Percentiles rank a stretch among this genome's conserved stretches.
phyloP scores from a whole-genome alignment of 2,113 vertebrate species.

The Catharus minimus region DNA sequence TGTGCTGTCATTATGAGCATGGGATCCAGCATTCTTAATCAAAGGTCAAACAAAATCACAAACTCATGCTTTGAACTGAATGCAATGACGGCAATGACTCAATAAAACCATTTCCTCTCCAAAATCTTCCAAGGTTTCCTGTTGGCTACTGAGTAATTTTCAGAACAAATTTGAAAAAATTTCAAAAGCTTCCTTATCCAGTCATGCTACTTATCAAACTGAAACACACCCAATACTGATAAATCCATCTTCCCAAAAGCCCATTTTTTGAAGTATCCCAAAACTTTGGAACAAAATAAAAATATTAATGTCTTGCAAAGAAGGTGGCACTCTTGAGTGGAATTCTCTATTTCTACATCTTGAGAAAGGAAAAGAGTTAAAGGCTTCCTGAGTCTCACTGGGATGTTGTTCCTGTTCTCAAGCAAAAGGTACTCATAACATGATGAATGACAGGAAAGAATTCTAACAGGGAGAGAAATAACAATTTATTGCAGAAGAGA shows the following conservation, averaged over 20 bases:
- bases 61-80: neutral
- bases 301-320: neutral
- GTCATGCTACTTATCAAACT: neutral
- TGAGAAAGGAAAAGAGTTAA: slow-evolving; percentile 8
- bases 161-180: neutral
- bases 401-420: slow-evolving; percentile 22
- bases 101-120: neutral
- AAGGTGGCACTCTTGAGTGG: neutral
- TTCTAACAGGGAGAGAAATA: slow-evolving; percentile 39
- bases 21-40: neutral
- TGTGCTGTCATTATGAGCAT: neutral
- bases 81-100: neutral
- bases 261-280: neutral
- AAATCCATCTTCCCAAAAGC: neutral
- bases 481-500: slow-evolving; percentile 24
- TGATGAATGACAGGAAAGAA: slow-evolving; percentile 46
- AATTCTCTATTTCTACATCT: neutral
- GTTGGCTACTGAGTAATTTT: neutral
- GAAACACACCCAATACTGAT: neutral
- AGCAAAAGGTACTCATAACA: neutral
- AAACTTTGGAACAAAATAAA: neutral
- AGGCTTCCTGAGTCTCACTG: neutral
- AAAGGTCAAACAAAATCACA: neutral
- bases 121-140: neutral
- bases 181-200: neutral